phyloP scores from a whole-genome alignment of 1,140 invertebrate species.

The Cyrtorhinus lividipennis region DNA sequence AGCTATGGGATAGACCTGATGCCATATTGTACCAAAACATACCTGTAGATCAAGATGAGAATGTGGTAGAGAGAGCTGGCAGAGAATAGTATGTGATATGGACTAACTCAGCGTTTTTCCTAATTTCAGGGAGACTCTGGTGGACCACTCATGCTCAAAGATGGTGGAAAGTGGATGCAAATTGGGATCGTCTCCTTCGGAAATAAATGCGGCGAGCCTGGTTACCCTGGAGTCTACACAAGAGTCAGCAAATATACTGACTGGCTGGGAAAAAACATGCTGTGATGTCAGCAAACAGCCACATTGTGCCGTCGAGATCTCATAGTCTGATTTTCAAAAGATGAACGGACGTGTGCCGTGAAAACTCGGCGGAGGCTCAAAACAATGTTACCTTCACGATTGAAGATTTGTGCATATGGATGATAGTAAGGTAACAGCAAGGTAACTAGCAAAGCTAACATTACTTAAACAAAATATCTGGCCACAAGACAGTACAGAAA shows the following conservation, averaged over 20 bases:
- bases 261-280: slow-evolving; percentile 40
- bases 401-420: neutral
- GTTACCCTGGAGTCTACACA: slow-evolving; percentile 68
- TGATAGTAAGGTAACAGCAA: too few species aligned
- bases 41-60: neutral
- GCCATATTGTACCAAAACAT: neutral
- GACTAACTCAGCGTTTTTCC: too few species aligned
- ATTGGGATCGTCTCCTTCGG: slow-evolving; percentile 84
- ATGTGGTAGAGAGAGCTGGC: too few species aligned
- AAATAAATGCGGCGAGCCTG: slow-evolving; percentile 77
- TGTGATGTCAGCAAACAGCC: neutral
- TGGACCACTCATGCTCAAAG: slow-evolving; percentile 67
- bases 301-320: neutral
- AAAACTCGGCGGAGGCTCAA: neutral
- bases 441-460: neutral
- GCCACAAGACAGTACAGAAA: too few species aligned
- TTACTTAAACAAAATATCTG: neutral
- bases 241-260: slow-evolving; percentile 44
- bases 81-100: too few species aligned
- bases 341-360: neutral
- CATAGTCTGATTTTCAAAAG: too few species aligned
- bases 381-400: neutral
- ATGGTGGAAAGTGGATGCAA: slow-evolving; percentile 62
- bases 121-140: slow-evolving; percentile 54
- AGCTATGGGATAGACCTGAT: neutral